Conservation (phyloP, 2,888 invertebrate species). For the Drosophila peninsularis region DNA sequence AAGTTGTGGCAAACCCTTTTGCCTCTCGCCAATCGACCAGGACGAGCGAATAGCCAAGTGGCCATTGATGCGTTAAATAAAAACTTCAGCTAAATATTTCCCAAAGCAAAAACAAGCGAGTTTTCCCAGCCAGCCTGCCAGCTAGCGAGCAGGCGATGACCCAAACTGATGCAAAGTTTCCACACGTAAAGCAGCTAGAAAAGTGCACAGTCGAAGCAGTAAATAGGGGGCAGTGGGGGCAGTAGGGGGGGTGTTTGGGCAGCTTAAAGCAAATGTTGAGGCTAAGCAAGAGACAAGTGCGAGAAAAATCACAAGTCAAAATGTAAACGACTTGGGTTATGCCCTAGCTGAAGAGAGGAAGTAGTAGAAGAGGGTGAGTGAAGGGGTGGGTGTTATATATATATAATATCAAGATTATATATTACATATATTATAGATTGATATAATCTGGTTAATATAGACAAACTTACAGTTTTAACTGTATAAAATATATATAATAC, state of each 20-base stretch:
- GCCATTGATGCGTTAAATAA: slow-evolving; percentile 74
- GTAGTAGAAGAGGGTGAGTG: no score
- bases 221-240: background rate
- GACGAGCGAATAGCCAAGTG: slow-evolving; percentile 63
- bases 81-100: slow-evolving; percentile 73
- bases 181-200: slow-evolving; percentile 24
- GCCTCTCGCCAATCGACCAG: slow-evolving; percentile 48
- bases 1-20: slow-evolving; percentile 43
- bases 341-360: background rate
- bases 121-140: background rate
- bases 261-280: background rate
- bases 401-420: no score
- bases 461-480: no score
- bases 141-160: background rate
- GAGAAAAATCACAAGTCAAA: background rate
- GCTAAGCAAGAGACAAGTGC: background rate
- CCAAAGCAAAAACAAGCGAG: slow-evolving; percentile 54
- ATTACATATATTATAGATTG: no score
- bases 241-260: background rate
- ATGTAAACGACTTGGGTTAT: background rate
- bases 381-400: no score
- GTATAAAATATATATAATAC: no score
- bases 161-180: slow-evolving; percentile 55
- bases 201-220: background rate
- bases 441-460: no score